Evolutionary conservation across 2,888 invertebrate species (phyloP), one percentile per base, ranked within the genome.

Genomic region (Polia nebulosa): DNA sequence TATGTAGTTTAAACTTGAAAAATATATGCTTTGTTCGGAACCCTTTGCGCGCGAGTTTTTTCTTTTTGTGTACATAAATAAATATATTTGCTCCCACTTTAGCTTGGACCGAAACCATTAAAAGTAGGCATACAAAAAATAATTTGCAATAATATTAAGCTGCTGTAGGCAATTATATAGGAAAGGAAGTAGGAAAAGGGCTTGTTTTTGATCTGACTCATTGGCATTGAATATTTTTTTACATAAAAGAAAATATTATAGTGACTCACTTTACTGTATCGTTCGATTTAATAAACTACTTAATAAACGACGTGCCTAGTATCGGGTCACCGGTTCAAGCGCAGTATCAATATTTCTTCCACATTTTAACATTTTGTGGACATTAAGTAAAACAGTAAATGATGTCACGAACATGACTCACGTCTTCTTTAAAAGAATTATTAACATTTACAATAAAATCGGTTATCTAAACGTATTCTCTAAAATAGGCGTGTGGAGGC

Each of bases 321-420:
- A 86, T 86, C 87, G 89, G 95, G 95, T 95, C 95, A 95, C 86
- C 72, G 91, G 95, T 94, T 95, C 95, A 94, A 90, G 89, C 90
- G 87, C 91, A 92, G 89, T 92, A 90, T 88, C 89, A 91, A 94
- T 94, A 94, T 91, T 91, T 94, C 92, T 92, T 92, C 87, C 81
- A 91, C 88, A 89, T 92, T 92, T 93, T 90, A 91, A 91, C 87
- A 92, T 91, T 92, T 90, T 89, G 88, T 89, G 90, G 88, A 89
- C 85, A 89, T 91, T 90, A 87, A 89, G 87, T 92, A 90, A 93
- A 93, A 93, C 90, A 91, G 89, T 91, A 88, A 91, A 95, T 95
- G 95, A 95, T 95, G 94, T 95, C 95, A 95, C 88, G 88, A 84
- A 52, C 80, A 76, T 95, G 94, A 95, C 87, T 94, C 95, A 94